These are phyloP conservation scores for Hestina assimilis DNA, from an alignment of 1,140 invertebrate genomes.

Conservation along the genomic window DNA sequence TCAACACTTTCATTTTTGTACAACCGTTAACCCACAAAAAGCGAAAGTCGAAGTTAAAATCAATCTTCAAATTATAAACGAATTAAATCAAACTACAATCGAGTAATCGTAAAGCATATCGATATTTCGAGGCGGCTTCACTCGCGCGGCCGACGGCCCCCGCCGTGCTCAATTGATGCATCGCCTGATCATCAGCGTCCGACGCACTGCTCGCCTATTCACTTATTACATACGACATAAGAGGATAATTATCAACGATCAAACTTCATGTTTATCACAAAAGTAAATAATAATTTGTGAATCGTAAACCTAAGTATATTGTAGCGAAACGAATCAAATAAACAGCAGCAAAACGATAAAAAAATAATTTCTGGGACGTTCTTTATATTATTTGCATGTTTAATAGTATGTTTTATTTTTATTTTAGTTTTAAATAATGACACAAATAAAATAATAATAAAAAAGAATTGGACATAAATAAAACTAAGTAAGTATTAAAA, in stretches of 20 bases:
- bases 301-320: not conserved
- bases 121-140: conserved; percentile 26
- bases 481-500: no score
- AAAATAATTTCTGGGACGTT: no score
- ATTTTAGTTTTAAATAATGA: no score
- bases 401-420: no score
- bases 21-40: not conserved
- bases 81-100: conserved; percentile 9
- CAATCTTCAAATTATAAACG: conserved; percentile 2
- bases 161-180: conserved; percentile 67
- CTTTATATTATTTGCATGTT: no score
- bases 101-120: conserved; percentile 20
- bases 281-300: not conserved
- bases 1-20: not conserved
- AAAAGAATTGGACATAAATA: no score
- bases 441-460: no score
- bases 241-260: conserved; percentile 32
- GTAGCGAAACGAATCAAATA: no score
- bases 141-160: conserved; percentile 51
- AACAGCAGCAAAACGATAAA: no score
- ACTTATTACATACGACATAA: conserved; percentile 36
- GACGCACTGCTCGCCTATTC: conserved; percentile 34
- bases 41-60: conserved; percentile 4
- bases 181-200: conserved; percentile 44
- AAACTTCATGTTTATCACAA: conserved; percentile 16